phyloP scores from a whole-genome alignment of 1,140 invertebrate genomes.

The Micrasema longulum region DNA sequence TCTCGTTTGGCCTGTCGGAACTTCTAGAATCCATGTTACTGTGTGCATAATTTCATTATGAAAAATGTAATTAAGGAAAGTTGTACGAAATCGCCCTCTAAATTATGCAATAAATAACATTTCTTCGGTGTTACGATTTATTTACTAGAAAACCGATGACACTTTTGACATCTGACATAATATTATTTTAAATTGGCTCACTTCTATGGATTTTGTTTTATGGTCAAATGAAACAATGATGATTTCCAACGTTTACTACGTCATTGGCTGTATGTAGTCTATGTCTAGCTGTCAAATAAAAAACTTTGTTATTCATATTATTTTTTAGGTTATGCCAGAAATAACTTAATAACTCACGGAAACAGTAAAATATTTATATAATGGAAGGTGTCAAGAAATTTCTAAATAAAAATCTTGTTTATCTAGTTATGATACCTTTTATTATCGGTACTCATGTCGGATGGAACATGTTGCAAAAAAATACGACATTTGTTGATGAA shows the following conservation, averaged over 20 bases:
- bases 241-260: too few relatives aligned
- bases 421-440: constrained; percentile 64
- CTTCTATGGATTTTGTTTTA: too few relatives aligned
- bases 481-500: constrained; percentile 62
- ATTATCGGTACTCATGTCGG: constrained; percentile 66
- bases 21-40: constrained; percentile 24
- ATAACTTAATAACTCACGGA: too few relatives aligned
- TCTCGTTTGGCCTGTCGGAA: constrained; percentile 33
- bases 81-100: neutral
- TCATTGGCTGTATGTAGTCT: too few relatives aligned
- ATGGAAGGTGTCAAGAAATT: constrained; percentile 52
- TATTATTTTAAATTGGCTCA: too few relatives aligned
- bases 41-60: constrained; percentile 19
- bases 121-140: neutral
- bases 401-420: constrained; percentile 63
- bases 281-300: too few relatives aligned
- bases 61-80: neutral
- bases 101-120: constrained; percentile 27
- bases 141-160: constrained; percentile 19
- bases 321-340: too few relatives aligned
- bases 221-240: too few relatives aligned
- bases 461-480: constrained; percentile 67
- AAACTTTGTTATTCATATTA: too few relatives aligned
- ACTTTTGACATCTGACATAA: constrained; percentile 29
- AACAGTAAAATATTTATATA: neutral